phyloP scores from a whole-genome alignment of 2,113 vertebrate species.

The Rhagologus leucostigma region DNA sequence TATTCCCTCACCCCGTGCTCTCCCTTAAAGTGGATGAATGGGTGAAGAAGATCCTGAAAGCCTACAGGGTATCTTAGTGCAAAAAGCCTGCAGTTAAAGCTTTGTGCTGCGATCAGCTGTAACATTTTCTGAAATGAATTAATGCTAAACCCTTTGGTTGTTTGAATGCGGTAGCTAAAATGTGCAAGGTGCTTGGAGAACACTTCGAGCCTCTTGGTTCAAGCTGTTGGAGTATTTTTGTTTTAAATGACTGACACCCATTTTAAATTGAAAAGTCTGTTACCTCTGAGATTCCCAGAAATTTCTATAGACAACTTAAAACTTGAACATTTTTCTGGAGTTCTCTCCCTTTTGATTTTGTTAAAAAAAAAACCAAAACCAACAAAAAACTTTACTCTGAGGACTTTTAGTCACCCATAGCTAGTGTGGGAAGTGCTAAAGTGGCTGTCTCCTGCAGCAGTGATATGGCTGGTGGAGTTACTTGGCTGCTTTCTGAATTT shows the following conservation, averaged over 20 bases:
- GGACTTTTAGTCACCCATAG: constrained; percentile 21
- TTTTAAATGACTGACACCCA: background rate
- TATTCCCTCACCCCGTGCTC: background rate
- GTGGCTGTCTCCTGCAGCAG: constrained; percentile 2
- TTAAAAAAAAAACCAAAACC: background rate
- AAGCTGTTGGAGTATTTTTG: background rate
- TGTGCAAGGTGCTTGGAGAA: background rate
- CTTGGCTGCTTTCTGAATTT: constrained; percentile 29
- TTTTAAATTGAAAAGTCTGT: background rate
- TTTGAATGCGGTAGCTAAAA: background rate
- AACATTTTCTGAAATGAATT: background rate
- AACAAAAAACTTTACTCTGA: background rate
- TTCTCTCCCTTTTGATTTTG: background rate
- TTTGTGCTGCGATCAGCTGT: background rate
- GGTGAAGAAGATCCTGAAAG: background rate
- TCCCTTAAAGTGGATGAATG: background rate
- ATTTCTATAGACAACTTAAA: background rate
- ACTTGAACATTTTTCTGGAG: background rate
- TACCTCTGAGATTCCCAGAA: background rate
- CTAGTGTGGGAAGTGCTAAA: constrained; percentile 29
- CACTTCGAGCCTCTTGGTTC: background rate
- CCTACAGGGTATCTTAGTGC: background rate
- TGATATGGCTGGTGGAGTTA: background rate
- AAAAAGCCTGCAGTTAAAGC: background rate
- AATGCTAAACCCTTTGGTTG: background rate